Evolutionary conservation across 1,140 invertebrate genomes (phyloP), one percentile per base, ranked within the genome.

Genomic region (Belonocnema kinseyi): DNA sequence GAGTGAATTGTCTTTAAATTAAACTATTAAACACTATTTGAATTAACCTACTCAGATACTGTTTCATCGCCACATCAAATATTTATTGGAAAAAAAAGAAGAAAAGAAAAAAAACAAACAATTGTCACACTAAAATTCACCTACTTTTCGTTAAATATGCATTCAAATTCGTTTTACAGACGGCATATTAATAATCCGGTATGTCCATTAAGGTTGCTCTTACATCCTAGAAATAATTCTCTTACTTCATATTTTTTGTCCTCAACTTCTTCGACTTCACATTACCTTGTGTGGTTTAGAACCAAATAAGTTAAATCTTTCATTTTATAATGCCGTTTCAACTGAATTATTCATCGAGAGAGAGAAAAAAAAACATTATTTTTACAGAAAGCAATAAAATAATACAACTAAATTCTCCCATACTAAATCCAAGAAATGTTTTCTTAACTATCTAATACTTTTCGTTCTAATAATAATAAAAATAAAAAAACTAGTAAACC

Each of bases 401-500:
- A 46, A 46, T 46, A 46, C 10, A 46, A 17, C 14, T 54, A 54
- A 17, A 54, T 54, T 17, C 53, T 54, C 53, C n/a, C 53, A 54
- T 54, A n/a, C 19, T 54, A 54, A 17, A 54, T 54, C 16, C 10
- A 54, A 46, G 40, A 46, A 7, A n/a, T 54, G 14, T 7, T 26
- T 26, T 54, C 17, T n/a, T n/a, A 54, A 54, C n/a, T 54, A 54
- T 54, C 17, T 54, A 54, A 54, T 54, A 54, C 53, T 54, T 54
- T 54, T 54, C 17, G n/a, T 54, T 54, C 17, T 17, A 16, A 17
- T 17, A 0, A 17, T 54, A 54, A 54, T n/a, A 54, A n/a, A 6
- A 8, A 54, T 26, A 26, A 26, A 26, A 26, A 26, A 26, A 26
- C 1, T n/a, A n/a, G n/a, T n/a, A n/a, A n/a, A n/a, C n/a, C n/a